A percentile compares a stretch with the other conserved stretches of the same genome.
Evolutionary conservation across 2,113 vertebrate species (phyloP).

Genomic region (Poeciliopsis occidentalis): DNA sequence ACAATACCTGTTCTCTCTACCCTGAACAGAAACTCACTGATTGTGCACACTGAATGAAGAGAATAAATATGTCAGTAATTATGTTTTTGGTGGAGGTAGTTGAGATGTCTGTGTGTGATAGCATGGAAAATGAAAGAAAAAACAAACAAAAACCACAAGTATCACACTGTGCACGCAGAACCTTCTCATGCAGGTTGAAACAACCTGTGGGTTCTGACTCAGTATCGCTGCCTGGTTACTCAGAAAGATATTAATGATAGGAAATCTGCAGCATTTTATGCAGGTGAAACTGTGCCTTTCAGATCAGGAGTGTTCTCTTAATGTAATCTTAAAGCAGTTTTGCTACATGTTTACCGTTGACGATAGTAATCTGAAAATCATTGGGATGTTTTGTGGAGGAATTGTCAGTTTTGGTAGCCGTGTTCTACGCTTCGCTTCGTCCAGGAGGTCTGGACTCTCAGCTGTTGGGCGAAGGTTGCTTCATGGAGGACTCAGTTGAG

Average conservation of each 20-base stretch:
- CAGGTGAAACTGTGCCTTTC: neutral
- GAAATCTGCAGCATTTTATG: neutral
- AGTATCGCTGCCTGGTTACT: neutral
- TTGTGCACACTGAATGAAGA: constrained; percentile 50
- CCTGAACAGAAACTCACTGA: constrained; percentile 26
- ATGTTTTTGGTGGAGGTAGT: constrained; percentile 17
- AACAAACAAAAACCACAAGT: neutral
- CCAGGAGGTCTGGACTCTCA: too few relatives aligned
- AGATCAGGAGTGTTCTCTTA: too few relatives aligned
- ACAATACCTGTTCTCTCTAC: constrained; percentile 19
- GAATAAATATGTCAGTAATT: constrained; percentile 58
- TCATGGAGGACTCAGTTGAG: too few relatives aligned
- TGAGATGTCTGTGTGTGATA: constrained; percentile 38
- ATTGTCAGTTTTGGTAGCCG: too few relatives aligned
- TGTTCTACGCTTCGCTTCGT: too few relatives aligned
- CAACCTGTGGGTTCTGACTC: neutral
- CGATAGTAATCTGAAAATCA: too few relatives aligned
- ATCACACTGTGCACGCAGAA: constrained; percentile 4
- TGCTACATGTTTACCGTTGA: too few relatives aligned
- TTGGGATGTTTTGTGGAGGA: too few relatives aligned
- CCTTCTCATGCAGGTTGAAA: constrained; percentile 30
- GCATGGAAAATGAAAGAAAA: constrained; percentile 16
- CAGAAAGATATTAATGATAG: neutral
- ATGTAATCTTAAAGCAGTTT: too few relatives aligned
- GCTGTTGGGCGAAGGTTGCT: too few relatives aligned